Percentiles rank a stretch among this genome's conserved stretches.
These are phyloP conservation scores for Bagarius yarrelli DNA, from an alignment of 2,113 vertebrate species.

Conservation along the genomic window DNA sequence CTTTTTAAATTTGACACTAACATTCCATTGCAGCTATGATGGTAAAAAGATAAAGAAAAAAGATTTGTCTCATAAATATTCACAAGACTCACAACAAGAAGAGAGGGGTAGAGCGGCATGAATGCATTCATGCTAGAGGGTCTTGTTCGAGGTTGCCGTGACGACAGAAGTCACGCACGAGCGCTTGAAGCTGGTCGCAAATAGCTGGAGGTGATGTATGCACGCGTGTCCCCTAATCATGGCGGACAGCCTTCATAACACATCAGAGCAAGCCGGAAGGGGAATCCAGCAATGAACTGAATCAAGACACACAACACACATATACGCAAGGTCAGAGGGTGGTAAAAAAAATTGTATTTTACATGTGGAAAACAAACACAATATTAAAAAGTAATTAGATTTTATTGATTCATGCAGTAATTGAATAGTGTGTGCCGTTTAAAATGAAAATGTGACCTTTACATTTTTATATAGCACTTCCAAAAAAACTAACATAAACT, in stretches of 20 bases:
- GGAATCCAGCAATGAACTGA: neutral
- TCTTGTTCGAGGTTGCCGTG: slow-evolving; percentile 39
- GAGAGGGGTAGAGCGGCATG: neutral
- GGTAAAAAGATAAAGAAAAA: neutral
- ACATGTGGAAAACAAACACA: neutral
- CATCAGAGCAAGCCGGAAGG: slow-evolving; percentile 38
- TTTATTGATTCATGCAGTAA: neutral
- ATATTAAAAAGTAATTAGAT: neutral
- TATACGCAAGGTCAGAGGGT: neutral
- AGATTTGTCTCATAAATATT: slow-evolving; percentile 6
- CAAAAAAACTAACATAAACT: neutral
- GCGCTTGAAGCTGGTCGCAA: slow-evolving; percentile 38
- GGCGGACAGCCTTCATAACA: slow-evolving; percentile 40
- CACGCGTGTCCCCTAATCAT: slow-evolving; percentile 34
- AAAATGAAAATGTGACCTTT: neutral
- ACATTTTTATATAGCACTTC: neutral
- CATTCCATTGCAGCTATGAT: neutral
- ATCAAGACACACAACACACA: slow-evolving; percentile 34
- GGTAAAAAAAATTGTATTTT: neutral
- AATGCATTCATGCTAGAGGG: neutral
- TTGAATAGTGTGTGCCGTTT: too few relatives aligned
- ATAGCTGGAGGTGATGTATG: slow-evolving; percentile 46
- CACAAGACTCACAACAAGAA: neutral
- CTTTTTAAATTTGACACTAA: neutral
- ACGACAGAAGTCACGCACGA: slow-evolving; percentile 36